A percentile compares a stretch with the other conserved stretches of the same genome.
phyloP scores from a whole-genome alignment of 2,113 vertebrate species.

The Saimiri boliviensis region DNA sequence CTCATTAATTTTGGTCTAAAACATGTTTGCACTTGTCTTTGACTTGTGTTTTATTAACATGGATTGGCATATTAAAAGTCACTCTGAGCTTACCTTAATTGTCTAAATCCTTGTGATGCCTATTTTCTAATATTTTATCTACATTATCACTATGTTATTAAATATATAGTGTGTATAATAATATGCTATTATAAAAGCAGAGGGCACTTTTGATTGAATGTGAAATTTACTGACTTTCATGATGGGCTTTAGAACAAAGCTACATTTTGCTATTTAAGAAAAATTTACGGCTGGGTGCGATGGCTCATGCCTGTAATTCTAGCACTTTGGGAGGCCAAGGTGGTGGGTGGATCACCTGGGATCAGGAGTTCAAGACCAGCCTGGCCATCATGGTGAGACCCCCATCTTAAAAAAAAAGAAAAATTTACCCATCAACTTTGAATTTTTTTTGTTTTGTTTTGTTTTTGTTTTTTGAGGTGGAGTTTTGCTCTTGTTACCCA shows the following conservation, averaged over 20 bases:
- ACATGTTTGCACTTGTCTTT: slow-evolving; percentile 80
- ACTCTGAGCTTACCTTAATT: slow-evolving; percentile 80
- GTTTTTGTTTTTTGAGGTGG: too few relatives aligned
- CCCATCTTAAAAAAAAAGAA: too few relatives aligned
- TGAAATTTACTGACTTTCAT: background rate
- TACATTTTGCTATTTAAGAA: slow-evolving; percentile 11
- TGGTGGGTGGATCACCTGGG: too few relatives aligned
- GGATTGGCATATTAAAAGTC: slow-evolving; percentile 86
- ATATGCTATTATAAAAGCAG: background rate
- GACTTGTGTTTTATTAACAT: slow-evolving; percentile 83
- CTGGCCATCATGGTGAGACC: too few relatives aligned
- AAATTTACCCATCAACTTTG: too few relatives aligned
- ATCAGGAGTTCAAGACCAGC: too few relatives aligned
- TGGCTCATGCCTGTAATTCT: too few relatives aligned
- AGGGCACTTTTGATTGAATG: background rate
- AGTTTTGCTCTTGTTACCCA: too few relatives aligned
- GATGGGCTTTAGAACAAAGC: slow-evolving; percentile 5
- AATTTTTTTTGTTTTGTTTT: too few relatives aligned
- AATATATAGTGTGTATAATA: slow-evolving; percentile 19
- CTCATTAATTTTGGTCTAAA: slow-evolving; percentile 78
- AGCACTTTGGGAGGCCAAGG: too few relatives aligned
- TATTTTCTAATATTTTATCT: slow-evolving; percentile 54
- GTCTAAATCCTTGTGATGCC: slow-evolving; percentile 68
- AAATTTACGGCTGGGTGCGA: background rate
- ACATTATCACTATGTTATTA: slow-evolving; percentile 31